phyloP scores from a whole-genome alignment of 2,888 invertebrate genomes.

The Heliconius ismenius region DNA sequence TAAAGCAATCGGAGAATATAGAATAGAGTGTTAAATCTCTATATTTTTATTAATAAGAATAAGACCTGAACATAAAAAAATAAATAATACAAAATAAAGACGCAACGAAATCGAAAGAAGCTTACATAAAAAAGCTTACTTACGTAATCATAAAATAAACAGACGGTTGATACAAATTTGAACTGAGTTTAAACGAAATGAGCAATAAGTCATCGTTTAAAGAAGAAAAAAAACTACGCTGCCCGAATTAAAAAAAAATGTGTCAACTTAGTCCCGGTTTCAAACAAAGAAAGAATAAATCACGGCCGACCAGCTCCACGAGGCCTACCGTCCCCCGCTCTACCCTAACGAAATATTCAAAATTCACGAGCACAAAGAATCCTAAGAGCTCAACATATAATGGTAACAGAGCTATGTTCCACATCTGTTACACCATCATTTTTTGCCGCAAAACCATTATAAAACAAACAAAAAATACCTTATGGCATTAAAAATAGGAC shows the following conservation, averaged over 20 bases:
- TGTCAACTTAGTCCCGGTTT: constrained; percentile 70
- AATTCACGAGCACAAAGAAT: constrained; percentile 64
- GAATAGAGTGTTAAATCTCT: background rate
- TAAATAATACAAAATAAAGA: background rate
- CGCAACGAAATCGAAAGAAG: background rate
- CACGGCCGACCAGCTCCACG: constrained; percentile 56
- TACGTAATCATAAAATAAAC: constrained; percentile 39
- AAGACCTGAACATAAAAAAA: background rate
- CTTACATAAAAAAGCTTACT: constrained; percentile 19
- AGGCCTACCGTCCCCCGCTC: constrained; percentile 55
- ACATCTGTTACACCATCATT: constrained; percentile 50
- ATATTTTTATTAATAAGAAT: background rate
- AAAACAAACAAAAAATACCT: constrained; percentile 30
- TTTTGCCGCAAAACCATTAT: constrained; percentile 29
- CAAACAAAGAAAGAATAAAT: constrained; percentile 80
- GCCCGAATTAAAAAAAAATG: constrained; percentile 49
- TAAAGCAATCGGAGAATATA: background rate
- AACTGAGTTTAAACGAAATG: constrained; percentile 33
- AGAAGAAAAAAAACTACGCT: constrained; percentile 44
- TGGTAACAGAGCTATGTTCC: constrained; percentile 48
- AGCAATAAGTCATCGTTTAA: constrained; percentile 48
- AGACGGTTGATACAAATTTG: constrained; percentile 31
- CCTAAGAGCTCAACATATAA: constrained; percentile 49
- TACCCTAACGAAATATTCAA: constrained; percentile 48
- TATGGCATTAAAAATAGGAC: constrained; percentile 33